phyloP scores from a whole-genome alignment of 2,888 invertebrate species.

The Leptopterna dolabrata region DNA sequence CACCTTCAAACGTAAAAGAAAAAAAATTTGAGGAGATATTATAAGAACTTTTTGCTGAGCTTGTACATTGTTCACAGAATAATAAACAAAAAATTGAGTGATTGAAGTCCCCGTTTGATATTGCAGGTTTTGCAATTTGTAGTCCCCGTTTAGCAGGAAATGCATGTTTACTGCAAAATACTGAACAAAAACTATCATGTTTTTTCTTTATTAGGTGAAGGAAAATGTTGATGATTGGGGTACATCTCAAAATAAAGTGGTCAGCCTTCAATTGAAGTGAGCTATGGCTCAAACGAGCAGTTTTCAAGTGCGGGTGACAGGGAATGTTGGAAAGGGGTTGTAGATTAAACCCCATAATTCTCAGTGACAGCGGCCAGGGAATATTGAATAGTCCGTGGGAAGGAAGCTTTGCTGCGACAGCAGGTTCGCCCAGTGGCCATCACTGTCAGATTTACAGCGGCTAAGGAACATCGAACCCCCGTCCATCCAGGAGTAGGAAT shows the following conservation, averaged over 20 bases:
- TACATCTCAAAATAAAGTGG: not conserved
- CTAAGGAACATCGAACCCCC: not conserved
- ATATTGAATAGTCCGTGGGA: not conserved
- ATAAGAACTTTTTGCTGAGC: no score
- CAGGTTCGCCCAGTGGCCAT: not conserved
- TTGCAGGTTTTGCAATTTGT: no score
- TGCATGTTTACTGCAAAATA: no score
- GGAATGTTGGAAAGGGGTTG: not conserved
- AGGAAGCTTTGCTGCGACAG: not conserved
- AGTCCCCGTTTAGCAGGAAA: no score
- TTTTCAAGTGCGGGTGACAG: not conserved
- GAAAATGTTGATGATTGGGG: no score
- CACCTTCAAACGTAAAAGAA: no score
- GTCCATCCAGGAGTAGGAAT: not conserved
- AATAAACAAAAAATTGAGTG: no score
- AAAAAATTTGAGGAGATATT: no score
- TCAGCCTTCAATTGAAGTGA: not conserved
- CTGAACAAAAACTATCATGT: no score
- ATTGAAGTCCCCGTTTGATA: no score
- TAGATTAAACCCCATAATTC: not conserved
- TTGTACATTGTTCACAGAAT: no score
- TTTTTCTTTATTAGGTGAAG: no score
- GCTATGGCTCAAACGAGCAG: not conserved
- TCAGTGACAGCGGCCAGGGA: not conserved
- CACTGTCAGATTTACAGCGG: not conserved